A percentile compares a stretch with the other conserved stretches of the same genome.
phyloP scores from a whole-genome alignment of 2,797 vertebrate species.

The Dicrostonyx torquatus region DNA sequence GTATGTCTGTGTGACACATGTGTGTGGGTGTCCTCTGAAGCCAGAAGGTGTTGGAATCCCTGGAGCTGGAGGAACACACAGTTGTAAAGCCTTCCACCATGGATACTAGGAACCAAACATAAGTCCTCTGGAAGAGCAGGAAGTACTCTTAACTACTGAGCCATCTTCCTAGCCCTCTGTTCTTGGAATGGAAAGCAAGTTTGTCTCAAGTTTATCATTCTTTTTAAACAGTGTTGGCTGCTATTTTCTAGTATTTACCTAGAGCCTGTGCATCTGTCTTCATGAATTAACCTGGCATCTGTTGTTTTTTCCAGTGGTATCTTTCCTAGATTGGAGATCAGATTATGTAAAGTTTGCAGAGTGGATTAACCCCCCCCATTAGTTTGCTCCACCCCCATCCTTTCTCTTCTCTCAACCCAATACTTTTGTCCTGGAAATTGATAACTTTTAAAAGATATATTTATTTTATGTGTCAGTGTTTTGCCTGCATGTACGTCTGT shows the following conservation, averaged over 20 bases:
- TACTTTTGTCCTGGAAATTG: background rate
- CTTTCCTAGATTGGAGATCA: background rate
- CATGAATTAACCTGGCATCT: constrained; percentile 10
- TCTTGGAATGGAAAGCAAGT: background rate
- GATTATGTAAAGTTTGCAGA: background rate
- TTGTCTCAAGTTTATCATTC: background rate
- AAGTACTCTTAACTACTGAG: background rate
- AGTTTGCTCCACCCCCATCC: background rate
- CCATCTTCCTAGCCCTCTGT: background rate
- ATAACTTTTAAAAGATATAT: background rate
- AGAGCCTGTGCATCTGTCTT: background rate
- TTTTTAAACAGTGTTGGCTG: constrained; percentile 47
- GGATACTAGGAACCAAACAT: background rate
- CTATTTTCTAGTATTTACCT: background rate
- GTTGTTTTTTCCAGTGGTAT: background rate
- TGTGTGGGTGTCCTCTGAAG: background rate
- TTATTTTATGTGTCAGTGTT: background rate
- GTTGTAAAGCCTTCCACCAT: background rate
- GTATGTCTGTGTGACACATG: background rate
- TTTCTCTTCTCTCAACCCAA: background rate
- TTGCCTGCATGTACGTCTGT: background rate
- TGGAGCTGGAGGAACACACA: background rate
- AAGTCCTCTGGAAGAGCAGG: background rate
- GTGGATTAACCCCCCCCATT: background rate
- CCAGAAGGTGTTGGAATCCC: background rate